Conservation (phyloP, 2,797 vertebrate genomes). For the Clamator glandarius region DNA sequence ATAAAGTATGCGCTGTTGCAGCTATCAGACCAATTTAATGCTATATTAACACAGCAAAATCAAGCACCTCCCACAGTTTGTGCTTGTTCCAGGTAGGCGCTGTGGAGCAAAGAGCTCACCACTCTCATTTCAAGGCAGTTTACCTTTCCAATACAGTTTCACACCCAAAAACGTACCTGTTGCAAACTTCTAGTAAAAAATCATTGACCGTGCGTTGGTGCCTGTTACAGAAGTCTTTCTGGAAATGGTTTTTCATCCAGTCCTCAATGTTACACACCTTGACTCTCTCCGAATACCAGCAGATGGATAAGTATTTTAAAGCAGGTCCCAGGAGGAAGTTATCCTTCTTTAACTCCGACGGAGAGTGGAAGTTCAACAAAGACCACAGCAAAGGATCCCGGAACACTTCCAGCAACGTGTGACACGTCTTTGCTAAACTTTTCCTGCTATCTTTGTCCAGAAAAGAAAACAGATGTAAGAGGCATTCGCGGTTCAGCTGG, state of each 20-base stretch:
- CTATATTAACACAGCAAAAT: background rate
- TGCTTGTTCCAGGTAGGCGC: background rate
- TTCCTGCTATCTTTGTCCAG: conserved; percentile 90
- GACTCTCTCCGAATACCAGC: conserved; percentile 93
- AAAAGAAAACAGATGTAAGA: conserved; percentile 93
- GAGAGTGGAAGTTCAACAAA: conserved; percentile 86
- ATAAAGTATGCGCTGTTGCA: background rate
- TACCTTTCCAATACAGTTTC: background rate
- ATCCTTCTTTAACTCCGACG: conserved; percentile 83
- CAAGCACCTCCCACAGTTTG: background rate
- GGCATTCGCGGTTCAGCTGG: conserved; percentile 90
- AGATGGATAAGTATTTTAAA: conserved; percentile 85
- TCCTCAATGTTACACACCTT: conserved; percentile 95
- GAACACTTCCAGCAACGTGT: conserved; percentile 81
- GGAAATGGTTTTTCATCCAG: conserved; percentile 91
- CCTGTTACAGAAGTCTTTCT: conserved; percentile 89
- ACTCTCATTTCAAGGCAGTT: background rate
- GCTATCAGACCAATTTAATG: background rate
- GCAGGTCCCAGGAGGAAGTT: conserved; percentile 90
- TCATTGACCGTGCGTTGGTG: conserved; percentile 85
- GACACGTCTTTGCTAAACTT: conserved; percentile 86
- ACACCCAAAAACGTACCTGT: conserved; percentile 74
- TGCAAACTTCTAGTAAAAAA: conserved; percentile 86
- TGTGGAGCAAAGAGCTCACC: background rate
- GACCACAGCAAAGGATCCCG: conserved; percentile 89